A percentile compares a stretch with the other conserved stretches of the same genome.
Evolutionary conservation across 2,797 vertebrate genomes (phyloP).

Genomic region (Prionace glauca): DNA sequence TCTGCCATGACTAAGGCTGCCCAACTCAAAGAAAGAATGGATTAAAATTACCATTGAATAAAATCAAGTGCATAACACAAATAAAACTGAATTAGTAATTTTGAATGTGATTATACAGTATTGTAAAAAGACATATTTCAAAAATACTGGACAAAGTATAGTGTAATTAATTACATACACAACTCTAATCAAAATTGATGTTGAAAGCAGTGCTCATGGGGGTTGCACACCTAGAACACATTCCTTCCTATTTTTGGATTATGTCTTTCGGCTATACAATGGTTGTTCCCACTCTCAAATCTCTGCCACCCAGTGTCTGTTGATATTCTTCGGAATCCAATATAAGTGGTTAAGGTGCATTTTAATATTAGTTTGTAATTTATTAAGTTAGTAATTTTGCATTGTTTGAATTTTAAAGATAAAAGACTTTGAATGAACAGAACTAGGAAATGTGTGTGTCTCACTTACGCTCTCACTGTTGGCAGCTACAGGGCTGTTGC

Average conservation of each 20-base stretch:
- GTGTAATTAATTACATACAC: not conserved
- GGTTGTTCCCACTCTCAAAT: no score
- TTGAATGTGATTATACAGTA: not conserved
- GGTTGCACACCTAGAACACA: not conserved
- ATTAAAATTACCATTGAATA: not conserved
- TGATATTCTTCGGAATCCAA: not conserved
- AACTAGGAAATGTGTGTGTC: not conserved
- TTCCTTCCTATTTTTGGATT: not conserved
- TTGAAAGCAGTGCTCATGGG: not conserved
- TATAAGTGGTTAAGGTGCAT: not conserved
- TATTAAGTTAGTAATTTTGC: not conserved
- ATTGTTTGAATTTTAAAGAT: not conserved
- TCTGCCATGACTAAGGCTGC: not conserved
- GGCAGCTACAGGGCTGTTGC: not conserved
- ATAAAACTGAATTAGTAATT: not conserved
- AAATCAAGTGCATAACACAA: not conserved
- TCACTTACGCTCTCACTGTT: slow-evolving; percentile 37
- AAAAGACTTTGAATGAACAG: not conserved
- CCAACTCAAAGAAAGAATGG: not conserved
- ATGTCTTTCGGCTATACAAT: not conserved
- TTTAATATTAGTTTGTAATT: not conserved
- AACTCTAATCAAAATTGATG: not conserved
- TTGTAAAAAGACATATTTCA: not conserved
- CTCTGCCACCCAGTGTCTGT: not conserved
- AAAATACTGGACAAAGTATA: not conserved